Evolutionary conservation across 2,797 vertebrate genomes (phyloP).

Genomic region (Scolopax rusticola): DNA sequence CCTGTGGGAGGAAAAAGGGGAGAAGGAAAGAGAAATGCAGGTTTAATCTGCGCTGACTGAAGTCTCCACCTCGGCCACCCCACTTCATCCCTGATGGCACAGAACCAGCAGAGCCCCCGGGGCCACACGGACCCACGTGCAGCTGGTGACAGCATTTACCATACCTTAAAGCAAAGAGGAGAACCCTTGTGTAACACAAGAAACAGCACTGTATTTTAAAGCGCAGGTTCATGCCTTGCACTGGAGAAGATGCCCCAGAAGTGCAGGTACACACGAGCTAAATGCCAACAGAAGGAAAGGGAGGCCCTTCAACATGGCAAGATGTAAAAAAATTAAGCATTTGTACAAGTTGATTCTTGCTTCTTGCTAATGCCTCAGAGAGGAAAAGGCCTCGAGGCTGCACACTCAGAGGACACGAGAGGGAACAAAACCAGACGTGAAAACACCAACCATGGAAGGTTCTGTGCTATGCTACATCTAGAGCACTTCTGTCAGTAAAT

Average conservation of each 20-base stretch:
- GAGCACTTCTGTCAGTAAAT: background rate
- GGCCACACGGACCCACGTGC: rapidly evolving
- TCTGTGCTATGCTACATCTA: background rate
- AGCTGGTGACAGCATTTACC: background rate
- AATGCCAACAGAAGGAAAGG: background rate
- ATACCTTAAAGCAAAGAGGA: background rate
- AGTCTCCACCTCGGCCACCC: background rate
- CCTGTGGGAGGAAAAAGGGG: rapidly evolving
- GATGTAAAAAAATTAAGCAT: background rate
- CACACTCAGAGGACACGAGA: background rate
- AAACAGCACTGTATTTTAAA: background rate
- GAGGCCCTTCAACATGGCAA: background rate
- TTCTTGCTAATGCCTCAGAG: background rate
- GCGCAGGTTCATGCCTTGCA: background rate
- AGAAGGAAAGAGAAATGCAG: too few relatives aligned
- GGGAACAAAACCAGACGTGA: background rate
- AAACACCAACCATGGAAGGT: background rate
- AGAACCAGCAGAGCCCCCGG: rapidly evolving
- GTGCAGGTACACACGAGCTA: rapidly evolving
- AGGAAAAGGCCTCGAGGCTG: background rate
- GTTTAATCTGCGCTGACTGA: rapidly evolving
- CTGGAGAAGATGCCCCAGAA: background rate
- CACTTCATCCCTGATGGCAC: rapidly evolving
- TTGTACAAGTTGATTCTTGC: background rate
- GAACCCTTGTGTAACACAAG: background rate